phyloP scores from a whole-genome alignment of 1,140 invertebrate genomes.

The Xylocopa sonorina region DNA sequence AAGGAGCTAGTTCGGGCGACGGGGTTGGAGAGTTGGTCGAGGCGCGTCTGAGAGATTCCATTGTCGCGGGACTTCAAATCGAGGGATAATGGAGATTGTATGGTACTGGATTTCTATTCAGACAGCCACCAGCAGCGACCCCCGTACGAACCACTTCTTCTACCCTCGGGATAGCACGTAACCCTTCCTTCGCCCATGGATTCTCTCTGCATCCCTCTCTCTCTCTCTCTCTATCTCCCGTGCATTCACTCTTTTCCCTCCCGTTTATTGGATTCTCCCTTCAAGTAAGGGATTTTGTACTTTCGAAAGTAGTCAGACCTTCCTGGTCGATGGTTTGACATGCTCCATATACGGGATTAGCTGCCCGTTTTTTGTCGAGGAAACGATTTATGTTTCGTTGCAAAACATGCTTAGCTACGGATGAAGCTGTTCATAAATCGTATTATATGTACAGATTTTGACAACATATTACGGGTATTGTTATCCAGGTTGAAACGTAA shows the following conservation, averaged over 20 bases:
- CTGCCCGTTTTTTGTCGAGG: slow-evolving; percentile 32
- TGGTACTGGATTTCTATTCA: slow-evolving; percentile 76
- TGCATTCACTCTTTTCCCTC: slow-evolving; percentile 39
- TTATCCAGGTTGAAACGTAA: no score
- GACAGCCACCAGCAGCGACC: slow-evolving; percentile 49
- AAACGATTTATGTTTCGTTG: slow-evolving; percentile 17
- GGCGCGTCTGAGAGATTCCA: slow-evolving; percentile 67
- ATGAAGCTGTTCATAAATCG: background rate
- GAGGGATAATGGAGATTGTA: slow-evolving; percentile 76
- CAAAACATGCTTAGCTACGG: background rate
- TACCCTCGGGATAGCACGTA: slow-evolving; percentile 57
- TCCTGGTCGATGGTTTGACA: slow-evolving; percentile 38
- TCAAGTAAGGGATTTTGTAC: slow-evolving; percentile 62
- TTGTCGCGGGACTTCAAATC: slow-evolving; percentile 71
- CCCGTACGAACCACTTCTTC: slow-evolving; percentile 66
- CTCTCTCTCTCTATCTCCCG: no score
- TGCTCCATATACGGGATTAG: slow-evolving; percentile 52
- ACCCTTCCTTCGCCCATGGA: slow-evolving; percentile 24
- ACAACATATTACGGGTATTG: no score
- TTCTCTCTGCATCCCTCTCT: no score
- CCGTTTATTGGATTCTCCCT: slow-evolving; percentile 74
- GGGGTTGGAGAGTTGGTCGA: slow-evolving; percentile 42
- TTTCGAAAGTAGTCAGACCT: slow-evolving; percentile 58
- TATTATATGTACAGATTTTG: background rate
- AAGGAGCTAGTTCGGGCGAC: slow-evolving; percentile 59